Base-by-base conservation (phyloP, 2,797 vertebrate genomes). In the Alfaro cultratus region DNA sequence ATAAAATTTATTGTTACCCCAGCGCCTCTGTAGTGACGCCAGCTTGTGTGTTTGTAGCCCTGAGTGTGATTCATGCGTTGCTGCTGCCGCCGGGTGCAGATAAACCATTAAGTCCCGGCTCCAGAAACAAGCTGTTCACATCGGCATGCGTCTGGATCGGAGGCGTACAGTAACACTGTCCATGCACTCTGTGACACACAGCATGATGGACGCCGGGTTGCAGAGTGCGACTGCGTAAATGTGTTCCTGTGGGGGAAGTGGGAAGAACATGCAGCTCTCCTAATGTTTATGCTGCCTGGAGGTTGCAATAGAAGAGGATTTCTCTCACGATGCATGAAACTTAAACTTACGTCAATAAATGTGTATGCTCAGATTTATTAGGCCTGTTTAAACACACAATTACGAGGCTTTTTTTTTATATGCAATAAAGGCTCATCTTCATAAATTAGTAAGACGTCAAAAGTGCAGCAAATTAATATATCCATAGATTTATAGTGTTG, bases 61-160 rank as follows among this genome's bases (percentile, higher is more conserved):
- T 18, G 79, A 74, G 82, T 80, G 6, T 89, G 89, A 92, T 88
- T 92, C 85, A 94, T 83, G 77, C 60, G 70, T 77, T 81, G 82
- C 86, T 82, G 80, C 85, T 86, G 79, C 86, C 87, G 85, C 85
- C 77, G 82, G 82, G 73, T 73, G 83, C 78, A 83, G 89, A 92
- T 86, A 86, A 91, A 90, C 84, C 76, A 86, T 84, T 83, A 80
- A 75, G 75, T 79, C 77, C 76, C 34, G 49, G 79, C 74, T 73
- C 74, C 77, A 86, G 86, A 73, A 84, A 88, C 83, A 80, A 76
- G 78, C 85, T 80, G 79, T 83, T 80, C 84, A 86, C 78, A 81
- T 90, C 84, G 91, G 84, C 75, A 75, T 2, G 85, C 84, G 82
- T 85, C 78, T 83, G 87, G 83, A 88, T 85, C 83, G 1, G 31